These are phyloP conservation scores for Ginglymostoma cirratum DNA, from an alignment of 2,113 vertebrate genomes.

Conservation along the genomic window DNA sequence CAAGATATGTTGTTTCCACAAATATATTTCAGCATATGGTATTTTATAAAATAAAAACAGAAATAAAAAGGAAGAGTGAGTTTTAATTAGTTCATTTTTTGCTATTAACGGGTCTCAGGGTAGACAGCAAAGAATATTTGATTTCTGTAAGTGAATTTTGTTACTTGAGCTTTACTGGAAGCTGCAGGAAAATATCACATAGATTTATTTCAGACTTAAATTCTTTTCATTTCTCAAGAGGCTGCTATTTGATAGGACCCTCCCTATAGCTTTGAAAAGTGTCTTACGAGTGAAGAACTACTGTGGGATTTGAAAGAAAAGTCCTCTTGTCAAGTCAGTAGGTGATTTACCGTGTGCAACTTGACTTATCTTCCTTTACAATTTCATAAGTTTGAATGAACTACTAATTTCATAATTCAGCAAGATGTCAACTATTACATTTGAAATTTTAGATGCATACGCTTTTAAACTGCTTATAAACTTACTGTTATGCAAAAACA, in stretches of 20 bases:
- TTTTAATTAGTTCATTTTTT: background rate
- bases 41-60: background rate
- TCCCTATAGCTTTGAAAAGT: background rate
- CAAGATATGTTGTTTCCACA: background rate
- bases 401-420: background rate
- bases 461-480: background rate
- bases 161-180: background rate
- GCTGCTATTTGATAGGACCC: background rate
- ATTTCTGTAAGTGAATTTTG: background rate
- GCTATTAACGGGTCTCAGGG: background rate
- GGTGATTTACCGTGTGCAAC: background rate
- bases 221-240: background rate
- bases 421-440: background rate
- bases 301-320: background rate
- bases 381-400: background rate
- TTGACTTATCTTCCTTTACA: background rate
- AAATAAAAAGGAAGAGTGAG: background rate
- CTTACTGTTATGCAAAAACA: background rate
- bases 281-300: background rate
- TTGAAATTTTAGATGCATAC: background rate
- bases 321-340: background rate
- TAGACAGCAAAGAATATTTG: background rate
- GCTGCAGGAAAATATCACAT: background rate
- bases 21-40: background rate
- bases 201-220: background rate